Base-by-base conservation (phyloP, 2,888 invertebrate species). In the Belgica antarctica region DNA sequence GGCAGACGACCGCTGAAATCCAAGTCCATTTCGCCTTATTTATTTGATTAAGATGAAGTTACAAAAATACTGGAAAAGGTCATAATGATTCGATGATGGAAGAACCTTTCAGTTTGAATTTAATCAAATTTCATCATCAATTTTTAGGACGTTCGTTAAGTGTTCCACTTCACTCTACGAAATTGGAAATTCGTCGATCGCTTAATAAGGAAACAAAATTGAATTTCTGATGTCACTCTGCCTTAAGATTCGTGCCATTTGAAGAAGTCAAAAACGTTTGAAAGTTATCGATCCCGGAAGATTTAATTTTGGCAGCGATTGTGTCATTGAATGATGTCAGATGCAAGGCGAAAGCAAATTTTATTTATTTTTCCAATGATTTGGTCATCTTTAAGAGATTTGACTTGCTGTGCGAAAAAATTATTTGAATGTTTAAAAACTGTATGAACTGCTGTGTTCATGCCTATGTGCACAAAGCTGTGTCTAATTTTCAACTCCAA, bases 1-100 rank as follows among this genome's bases (percentile, higher is more conserved):
- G 7, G 34, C 34, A 34, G 7, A 8, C 7, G 34, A 34, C 12
- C 12, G 7, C 34, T 34, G 10, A 34, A 34, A 34, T 8, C 7
- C 34, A 34, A 8, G 34, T 34, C 7, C 12, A 12, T 10, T 10
- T 34, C 52, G 52, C 19, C 52, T 24, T 24, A 10, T 3, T 15
- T 52, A 15, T 52, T 52, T 52, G 52, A 52, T 52, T 10, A 52
- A 52, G 52, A 52, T 52, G 19, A 52, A 15, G 52, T 24, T 52
- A 22, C 52, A 2, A 7, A 19, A 24, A 19, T 8, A 34, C 7
- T 34, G 7, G 34, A 8, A 12, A 34, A 8, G 34, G 34, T 34
- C 7, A 12, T 34, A n/a, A n/a, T n/a, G n/a, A n/a, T n/a, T n/a
- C n/a, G n/a, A n/a, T n/a, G n/a, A 24, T 52, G n/a, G 17, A 46